These are phyloP conservation scores for Ceuthmochares aereus DNA, from an alignment of 2,113 vertebrate genomes.

Conservation along the genomic window DNA sequence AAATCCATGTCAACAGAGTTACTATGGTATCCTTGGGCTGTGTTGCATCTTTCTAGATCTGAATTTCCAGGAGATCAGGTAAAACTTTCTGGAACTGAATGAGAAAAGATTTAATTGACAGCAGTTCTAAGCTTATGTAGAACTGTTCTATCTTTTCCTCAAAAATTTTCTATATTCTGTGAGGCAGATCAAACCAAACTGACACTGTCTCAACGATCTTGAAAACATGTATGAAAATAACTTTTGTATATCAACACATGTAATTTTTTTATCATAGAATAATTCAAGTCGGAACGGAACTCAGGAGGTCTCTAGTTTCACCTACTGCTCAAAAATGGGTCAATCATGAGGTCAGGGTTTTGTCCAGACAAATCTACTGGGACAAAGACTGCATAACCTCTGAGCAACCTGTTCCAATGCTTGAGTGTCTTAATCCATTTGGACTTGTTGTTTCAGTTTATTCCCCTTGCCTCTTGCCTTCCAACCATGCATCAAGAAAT, in stretches of 20 bases:
- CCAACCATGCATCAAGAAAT: too few relatives aligned
- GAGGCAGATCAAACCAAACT: background rate
- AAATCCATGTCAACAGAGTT: background rate
- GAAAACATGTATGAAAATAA: background rate
- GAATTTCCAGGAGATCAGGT: background rate
- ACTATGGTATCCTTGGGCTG: background rate
- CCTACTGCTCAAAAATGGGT: background rate
- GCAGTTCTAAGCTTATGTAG: background rate
- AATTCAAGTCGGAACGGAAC: background rate
- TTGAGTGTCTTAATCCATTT: background rate
- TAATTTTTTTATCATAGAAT: background rate
- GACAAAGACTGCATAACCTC: background rate
- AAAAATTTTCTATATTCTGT: background rate
- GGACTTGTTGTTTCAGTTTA: background rate
- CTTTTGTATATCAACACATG: rapidly evolving
- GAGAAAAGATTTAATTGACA: background rate
- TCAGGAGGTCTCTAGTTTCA: background rate
- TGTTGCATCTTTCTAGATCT: background rate
- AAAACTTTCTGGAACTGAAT: background rate
- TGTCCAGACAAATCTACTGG: background rate
- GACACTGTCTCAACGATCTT: background rate
- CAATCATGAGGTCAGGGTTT: background rate
- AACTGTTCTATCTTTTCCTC: background rate
- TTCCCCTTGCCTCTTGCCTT: background rate
- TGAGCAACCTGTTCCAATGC: background rate